Conservation (phyloP, 2,797 vertebrate species). For the Chelmon rostratus region DNA sequence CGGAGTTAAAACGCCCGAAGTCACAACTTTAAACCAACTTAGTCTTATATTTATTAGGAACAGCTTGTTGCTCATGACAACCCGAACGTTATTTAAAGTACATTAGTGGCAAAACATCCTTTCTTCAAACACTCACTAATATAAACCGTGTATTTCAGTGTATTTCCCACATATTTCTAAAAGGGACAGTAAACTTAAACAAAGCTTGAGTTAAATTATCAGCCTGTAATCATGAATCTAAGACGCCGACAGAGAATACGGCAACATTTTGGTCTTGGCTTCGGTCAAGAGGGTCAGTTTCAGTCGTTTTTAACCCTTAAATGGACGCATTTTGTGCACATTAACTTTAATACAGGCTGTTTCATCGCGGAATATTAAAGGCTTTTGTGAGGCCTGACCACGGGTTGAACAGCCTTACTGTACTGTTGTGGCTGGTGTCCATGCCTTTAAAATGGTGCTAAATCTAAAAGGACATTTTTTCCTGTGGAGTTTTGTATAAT, state of each 20-base stretch:
- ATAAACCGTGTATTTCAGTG: neutral
- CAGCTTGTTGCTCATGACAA: conserved; percentile 7
- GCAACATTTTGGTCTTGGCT: neutral
- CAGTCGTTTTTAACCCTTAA: neutral
- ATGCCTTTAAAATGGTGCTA: neutral
- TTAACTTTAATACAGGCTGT: neutral
- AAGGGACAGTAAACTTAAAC: neutral
- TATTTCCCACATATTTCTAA: neutral
- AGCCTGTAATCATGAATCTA: neutral
- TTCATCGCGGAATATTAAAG: neutral
- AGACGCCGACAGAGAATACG: neutral
- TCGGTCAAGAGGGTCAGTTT: neutral
- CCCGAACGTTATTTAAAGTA: neutral
- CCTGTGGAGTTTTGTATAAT: neutral
- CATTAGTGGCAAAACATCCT: neutral
- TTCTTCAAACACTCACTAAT: neutral
- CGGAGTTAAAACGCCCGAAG: neutral
- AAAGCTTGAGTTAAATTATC: neutral
- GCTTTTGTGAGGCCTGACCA: too few species aligned
- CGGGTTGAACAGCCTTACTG: too few species aligned
- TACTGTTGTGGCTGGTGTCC: neutral
- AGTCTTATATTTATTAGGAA: conserved; percentile 1
- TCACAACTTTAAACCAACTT: neutral
- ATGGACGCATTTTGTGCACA: neutral
- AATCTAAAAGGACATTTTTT: neutral